Evolutionary conservation across 1,140 invertebrate species (phyloP).

Genomic region (Zelostemma sp.): DNA sequence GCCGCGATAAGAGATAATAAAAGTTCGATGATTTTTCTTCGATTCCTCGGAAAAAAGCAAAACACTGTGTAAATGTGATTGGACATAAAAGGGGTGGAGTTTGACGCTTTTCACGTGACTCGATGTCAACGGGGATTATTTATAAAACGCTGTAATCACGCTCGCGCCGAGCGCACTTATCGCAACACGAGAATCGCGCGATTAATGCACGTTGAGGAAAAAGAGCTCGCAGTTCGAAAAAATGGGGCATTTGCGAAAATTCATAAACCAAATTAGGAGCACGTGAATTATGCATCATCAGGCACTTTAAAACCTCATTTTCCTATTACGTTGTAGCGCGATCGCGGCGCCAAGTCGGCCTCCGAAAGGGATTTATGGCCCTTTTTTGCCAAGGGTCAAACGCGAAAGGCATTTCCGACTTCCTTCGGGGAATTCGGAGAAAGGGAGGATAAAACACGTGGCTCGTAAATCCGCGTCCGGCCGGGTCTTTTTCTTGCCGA

Average conservation of each 20-base stretch:
- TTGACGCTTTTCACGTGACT: constrained; percentile 2
- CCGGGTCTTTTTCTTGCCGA: no score
- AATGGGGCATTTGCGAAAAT: constrained; percentile 27
- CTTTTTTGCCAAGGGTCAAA: no score
- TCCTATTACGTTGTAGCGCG: no score
- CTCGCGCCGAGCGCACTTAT: constrained; percentile 24
- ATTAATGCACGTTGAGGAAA: constrained; percentile 27
- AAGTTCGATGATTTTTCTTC: constrained; percentile 1
- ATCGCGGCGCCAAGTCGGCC: no score
- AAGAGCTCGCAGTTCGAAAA: constrained; percentile 15
- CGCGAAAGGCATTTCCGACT: no score
- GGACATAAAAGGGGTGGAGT: no score
- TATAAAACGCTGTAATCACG: constrained; percentile 36
- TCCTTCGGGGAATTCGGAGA: no score
- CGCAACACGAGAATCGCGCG: constrained; percentile 23
- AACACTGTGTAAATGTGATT: no score
- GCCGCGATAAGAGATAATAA: constrained; percentile 35
- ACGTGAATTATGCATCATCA: constrained; percentile 27
- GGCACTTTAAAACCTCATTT: no score
- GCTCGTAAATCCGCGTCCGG: no score
- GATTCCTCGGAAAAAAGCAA: background rate
- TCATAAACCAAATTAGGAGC: constrained; percentile 24
- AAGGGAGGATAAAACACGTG: no score
- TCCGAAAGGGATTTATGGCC: no score
- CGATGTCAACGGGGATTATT: constrained; percentile 11